phyloP scores from a whole-genome alignment of 2,797 vertebrate genomes.

The Fundulus diaphanus region DNA sequence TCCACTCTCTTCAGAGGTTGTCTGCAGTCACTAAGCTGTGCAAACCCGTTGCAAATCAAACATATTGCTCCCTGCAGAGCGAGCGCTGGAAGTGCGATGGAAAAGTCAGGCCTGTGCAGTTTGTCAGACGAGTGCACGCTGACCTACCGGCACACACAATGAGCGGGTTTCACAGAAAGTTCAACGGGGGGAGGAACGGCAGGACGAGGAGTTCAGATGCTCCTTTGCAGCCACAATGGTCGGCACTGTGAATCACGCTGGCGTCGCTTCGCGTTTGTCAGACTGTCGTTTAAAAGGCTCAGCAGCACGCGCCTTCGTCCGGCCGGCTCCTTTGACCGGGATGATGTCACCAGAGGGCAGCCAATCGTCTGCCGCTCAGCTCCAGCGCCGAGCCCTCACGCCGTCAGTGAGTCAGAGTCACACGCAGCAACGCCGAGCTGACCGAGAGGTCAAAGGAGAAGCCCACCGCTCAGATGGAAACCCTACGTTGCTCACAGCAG shows the following conservation, averaged over 20 bases:
- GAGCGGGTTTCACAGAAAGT: conserved; percentile 67
- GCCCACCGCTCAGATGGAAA: conserved; percentile 35
- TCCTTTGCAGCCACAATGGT: conserved; percentile 47
- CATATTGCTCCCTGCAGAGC: conserved; percentile 60
- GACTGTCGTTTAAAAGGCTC: conserved; percentile 46
- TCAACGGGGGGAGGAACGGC: conserved; percentile 24
- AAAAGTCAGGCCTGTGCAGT: conserved; percentile 50
- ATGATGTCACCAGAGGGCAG: conserved; percentile 59
- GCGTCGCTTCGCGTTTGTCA: conserved; percentile 53
- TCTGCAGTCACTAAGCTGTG: conserved; percentile 20
- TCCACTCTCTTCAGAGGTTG: conserved; percentile 33
- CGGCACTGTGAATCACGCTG: conserved; percentile 60
- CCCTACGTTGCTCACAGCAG: no score
- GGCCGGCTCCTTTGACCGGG: conserved; percentile 43
- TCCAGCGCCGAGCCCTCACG: conserved; percentile 48
- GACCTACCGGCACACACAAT: conserved; percentile 47
- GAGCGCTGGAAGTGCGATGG: conserved; percentile 53
- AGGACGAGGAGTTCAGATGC: conserved; percentile 62
- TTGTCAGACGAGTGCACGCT: conserved; percentile 44
- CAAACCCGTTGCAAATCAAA: conserved; percentile 50
- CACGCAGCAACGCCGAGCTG: conserved; percentile 32
- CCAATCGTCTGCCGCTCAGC: conserved; percentile 26
- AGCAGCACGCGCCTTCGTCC: conserved; percentile 59
- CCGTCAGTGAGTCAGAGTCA: conserved; percentile 62
- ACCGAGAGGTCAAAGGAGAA: conserved; percentile 55